phyloP scores from a whole-genome alignment of 2,888 invertebrate species.

The Panzeria rudis region DNA sequence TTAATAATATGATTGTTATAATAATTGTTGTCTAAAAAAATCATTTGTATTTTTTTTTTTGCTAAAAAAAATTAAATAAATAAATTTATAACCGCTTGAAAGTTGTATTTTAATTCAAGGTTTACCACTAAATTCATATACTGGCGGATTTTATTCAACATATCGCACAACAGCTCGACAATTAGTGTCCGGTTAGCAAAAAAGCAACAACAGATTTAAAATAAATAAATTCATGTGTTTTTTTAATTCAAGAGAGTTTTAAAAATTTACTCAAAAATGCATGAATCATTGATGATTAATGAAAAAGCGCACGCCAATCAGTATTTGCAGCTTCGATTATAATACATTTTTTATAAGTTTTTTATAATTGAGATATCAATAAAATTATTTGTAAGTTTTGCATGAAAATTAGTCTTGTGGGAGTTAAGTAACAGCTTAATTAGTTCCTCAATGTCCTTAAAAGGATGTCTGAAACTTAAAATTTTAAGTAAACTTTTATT shows the following conservation, averaged over 20 bases:
- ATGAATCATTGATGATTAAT: constrained; percentile 45
- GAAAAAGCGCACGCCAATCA: constrained; percentile 8
- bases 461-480: no score
- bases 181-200: constrained; percentile 45
- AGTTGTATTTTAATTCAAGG: constrained; percentile 72
- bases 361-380: not conserved
- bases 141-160: constrained; percentile 43
- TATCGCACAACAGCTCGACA: constrained; percentile 44
- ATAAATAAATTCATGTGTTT: constrained; percentile 22
- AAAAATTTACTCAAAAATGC: constrained; percentile 16
- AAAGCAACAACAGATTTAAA: constrained; percentile 25
- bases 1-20: constrained; percentile 39
- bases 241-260: constrained; percentile 34
- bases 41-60: constrained; percentile 35
- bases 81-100: constrained; percentile 57
- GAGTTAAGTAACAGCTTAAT: not conserved
- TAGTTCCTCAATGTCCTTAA: not conserved
- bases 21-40: constrained; percentile 30
- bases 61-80: constrained; percentile 36
- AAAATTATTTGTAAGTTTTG: not conserved
- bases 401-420: not conserved
- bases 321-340: not conserved
- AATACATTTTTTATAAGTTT: not conserved
- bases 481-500: no score
- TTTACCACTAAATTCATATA: constrained; percentile 58